Conservation (phyloP, 2,113 vertebrate species). For the Chaetura pelagica region DNA sequence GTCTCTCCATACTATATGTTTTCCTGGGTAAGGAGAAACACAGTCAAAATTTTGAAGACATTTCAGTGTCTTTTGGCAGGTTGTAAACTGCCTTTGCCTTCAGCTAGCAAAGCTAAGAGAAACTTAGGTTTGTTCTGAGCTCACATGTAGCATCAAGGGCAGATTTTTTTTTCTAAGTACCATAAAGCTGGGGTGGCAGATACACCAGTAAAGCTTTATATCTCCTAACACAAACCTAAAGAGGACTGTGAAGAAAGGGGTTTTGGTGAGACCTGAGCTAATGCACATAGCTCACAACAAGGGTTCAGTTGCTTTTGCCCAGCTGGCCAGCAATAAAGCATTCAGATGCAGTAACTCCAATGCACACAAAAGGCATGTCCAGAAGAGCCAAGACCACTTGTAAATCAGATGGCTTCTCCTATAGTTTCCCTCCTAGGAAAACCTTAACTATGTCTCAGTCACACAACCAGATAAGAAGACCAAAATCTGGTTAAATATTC, state of each 20-base stretch:
- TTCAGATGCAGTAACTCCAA: neutral
- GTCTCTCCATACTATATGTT: conserved; percentile 18
- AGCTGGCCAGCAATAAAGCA: neutral
- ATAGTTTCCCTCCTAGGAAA: neutral
- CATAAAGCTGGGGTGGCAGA: neutral
- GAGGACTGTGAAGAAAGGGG: neutral
- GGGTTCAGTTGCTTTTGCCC: neutral
- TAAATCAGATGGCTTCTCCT: neutral
- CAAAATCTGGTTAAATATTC: neutral
- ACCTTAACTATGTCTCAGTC: neutral
- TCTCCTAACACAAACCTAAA: neutral
- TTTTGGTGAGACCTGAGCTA: neutral
- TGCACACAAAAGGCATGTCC: neutral
- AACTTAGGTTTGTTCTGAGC: neutral
- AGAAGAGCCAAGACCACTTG: neutral
- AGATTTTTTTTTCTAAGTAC: neutral
- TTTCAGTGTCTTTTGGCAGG: conserved; percentile 1
- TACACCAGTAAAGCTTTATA: neutral
- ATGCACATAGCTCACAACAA: neutral
- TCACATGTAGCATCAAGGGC: neutral
- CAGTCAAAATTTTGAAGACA: neutral
- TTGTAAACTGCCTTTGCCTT: neutral
- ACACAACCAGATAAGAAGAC: neutral
- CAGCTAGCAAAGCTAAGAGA: neutral
- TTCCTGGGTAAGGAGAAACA: neutral